phyloP scores from a whole-genome alignment of 2,888 invertebrate genomes.

The Thalpophila matura region DNA sequence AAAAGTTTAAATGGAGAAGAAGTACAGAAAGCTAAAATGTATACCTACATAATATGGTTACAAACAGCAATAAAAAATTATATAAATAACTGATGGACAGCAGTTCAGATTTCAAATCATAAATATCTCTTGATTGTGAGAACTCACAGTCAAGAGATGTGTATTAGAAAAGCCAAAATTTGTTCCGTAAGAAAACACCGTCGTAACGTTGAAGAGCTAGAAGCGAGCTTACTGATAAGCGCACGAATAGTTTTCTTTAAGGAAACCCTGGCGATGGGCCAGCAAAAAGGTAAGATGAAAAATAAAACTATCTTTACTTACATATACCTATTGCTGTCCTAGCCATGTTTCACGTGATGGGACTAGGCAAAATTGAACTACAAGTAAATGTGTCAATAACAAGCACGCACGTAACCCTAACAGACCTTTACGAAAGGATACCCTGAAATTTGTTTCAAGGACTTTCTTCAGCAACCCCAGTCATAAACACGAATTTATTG shows the following conservation, averaged over 20 bases:
- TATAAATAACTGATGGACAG: too few species aligned
- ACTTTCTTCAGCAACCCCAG: slow-evolving; percentile 66
- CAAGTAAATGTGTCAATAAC: slow-evolving; percentile 71
- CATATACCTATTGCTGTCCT: slow-evolving; percentile 17
- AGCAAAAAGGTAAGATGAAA: slow-evolving; percentile 53
- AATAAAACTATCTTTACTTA: slow-evolving; percentile 48
- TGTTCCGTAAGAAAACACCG: slow-evolving; percentile 17
- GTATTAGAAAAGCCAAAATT: slow-evolving; percentile 21
- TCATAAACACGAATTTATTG: slow-evolving; percentile 70
- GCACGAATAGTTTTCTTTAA: slow-evolving; percentile 44
- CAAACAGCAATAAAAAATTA: too few species aligned
- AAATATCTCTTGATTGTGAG: too few species aligned
- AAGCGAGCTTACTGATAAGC: slow-evolving; percentile 49
- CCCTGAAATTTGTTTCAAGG: slow-evolving; percentile 77
- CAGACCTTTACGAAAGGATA: slow-evolving; percentile 64
- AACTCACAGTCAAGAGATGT: too few species aligned
- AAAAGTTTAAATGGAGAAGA: too few species aligned
- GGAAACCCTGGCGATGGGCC: slow-evolving; percentile 43
- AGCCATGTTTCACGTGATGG: slow-evolving; percentile 18
- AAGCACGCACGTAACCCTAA: slow-evolving; percentile 69
- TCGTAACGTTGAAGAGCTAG: slow-evolving; percentile 9
- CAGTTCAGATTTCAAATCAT: too few species aligned
- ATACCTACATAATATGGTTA: too few species aligned
- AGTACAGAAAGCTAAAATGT: too few species aligned
- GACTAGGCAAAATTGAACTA: slow-evolving; percentile 40